Conservation (phyloP, 2,888 invertebrate species). For the Noctua fimbriata region DNA sequence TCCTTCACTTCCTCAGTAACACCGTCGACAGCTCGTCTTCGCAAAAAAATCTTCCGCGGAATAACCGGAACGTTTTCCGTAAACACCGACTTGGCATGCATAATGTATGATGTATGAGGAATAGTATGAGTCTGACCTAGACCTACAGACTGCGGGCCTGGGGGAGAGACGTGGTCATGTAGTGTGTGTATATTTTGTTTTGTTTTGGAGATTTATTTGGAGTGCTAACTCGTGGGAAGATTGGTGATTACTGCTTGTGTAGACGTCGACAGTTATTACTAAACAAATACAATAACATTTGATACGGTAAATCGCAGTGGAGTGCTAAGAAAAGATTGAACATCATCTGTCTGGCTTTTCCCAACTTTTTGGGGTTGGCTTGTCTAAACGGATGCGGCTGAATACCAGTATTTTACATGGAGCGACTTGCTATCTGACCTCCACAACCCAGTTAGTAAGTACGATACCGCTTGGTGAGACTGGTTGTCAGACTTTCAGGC, state of each 20-base stretch:
- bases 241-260: background rate
- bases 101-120: conserved; percentile 52
- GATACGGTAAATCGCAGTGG: background rate
- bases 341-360: too few species aligned
- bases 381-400: too few species aligned
- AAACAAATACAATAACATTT: background rate
- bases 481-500: too few species aligned
- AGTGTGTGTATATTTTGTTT: conserved; percentile 32
- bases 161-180: conserved; percentile 35
- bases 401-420: too few species aligned
- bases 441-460: too few species aligned
- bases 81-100: conserved; percentile 44
- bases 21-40: conserved; percentile 22
- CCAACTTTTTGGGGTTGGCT: too few species aligned
- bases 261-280: background rate
- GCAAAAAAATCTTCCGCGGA: conserved; percentile 45
- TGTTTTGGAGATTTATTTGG: background rate
- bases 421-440: too few species aligned
- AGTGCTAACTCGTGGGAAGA: background rate
- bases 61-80: conserved; percentile 58
- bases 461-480: too few species aligned
- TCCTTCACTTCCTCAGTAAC: conserved; percentile 21
- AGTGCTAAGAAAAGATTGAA: background rate
- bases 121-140: conserved; percentile 42
- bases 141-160: conserved; percentile 44